Conservation (phyloP, 2,113 vertebrate species). For the Herpetotheres cachinnans region DNA sequence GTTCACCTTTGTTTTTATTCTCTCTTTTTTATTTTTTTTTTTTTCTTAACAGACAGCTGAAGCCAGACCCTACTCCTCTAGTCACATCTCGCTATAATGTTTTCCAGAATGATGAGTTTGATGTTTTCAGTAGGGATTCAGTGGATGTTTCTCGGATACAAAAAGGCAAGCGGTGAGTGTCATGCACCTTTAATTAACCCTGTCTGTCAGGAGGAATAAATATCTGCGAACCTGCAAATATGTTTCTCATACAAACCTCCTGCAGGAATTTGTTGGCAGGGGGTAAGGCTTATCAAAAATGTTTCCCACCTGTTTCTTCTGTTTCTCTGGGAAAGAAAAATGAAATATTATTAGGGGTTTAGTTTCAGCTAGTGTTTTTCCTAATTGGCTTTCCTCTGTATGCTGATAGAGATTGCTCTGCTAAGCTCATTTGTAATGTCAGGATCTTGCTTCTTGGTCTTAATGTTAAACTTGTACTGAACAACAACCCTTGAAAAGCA, state of each 20-base stretch:
- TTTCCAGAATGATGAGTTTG: conserved; percentile 95
- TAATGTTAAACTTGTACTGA: neutral
- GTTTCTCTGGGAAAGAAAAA: neutral
- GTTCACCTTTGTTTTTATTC: neutral
- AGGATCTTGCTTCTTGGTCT: neutral
- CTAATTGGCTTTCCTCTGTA: neutral
- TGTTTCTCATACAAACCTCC: neutral
- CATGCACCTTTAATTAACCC: neutral
- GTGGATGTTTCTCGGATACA: conserved; percentile 90
- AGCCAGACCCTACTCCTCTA: conserved; percentile 76
- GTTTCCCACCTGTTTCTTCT: neutral
- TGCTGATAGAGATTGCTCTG: neutral
- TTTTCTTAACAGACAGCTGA: conserved; percentile 69
- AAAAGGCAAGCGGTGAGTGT: conserved; percentile 88
- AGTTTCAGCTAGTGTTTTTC: neutral
- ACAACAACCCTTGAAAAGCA: neutral
- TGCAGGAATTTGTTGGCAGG: neutral
- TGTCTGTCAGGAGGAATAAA: neutral
- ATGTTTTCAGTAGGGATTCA: conserved; percentile 88
- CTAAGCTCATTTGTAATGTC: neutral
- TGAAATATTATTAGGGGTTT: neutral
- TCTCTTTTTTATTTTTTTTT: neutral
- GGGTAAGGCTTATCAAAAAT: neutral
- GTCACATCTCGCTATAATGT: conserved; percentile 81
- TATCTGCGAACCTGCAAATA: neutral